Base-by-base conservation (phyloP, 2,888 invertebrate genomes). In the Conchocele bisecta region DNA sequence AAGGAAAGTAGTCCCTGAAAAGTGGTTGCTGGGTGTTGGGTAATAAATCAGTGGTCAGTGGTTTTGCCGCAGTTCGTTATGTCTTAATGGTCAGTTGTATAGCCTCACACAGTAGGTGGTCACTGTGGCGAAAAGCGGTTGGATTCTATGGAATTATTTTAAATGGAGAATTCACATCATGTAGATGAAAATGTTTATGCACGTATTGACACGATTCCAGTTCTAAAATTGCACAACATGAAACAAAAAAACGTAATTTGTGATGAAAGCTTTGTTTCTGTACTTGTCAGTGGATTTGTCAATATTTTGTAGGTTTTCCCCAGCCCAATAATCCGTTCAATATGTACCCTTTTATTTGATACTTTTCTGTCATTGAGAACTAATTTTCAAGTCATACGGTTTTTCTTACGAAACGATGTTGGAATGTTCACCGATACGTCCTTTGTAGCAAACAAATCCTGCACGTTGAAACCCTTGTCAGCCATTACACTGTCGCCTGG, bases 161-260 rank as follows among this genome's bases (percentile, higher is more conserved):
- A n/a, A n/a, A n/a, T n/a, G n/a, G n/a, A n/a, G n/a, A n/a, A n/a
- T n/a, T n/a, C n/a, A n/a, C n/a, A n/a, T n/a, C n/a, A n/a, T n/a
- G n/a, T n/a, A n/a, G n/a, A n/a, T n/a, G n/a, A n/a, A n/a, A n/a
- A n/a, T n/a, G n/a, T n/a, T n/a, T n/a, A n/a, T n/a, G n/a, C n/a
- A n/a, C n/a, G n/a, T n/a, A n/a, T n/a, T n/a, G n/a, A n/a, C n/a
- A n/a, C n/a, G n/a, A n/a, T n/a, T n/a, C n/a, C n/a, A n/a, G n/a
- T n/a, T n/a, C n/a, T n/a, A 50, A 77, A 78, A 53, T 76, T 76
- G 48, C 76, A 73, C n/a, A 76, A 22, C 71, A 72, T 68, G 37
- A 54, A 68, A 57, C 64, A 68, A 24, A 65, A 22, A 59, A 66
- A 70, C 15, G 53, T 61, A 15, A 71, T 75, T 17, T 58, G 48